Evolutionary conservation across 2,888 invertebrate species (phyloP), one percentile per base, ranked within the genome.

Genomic region (Polydrusus cervinus): DNA sequence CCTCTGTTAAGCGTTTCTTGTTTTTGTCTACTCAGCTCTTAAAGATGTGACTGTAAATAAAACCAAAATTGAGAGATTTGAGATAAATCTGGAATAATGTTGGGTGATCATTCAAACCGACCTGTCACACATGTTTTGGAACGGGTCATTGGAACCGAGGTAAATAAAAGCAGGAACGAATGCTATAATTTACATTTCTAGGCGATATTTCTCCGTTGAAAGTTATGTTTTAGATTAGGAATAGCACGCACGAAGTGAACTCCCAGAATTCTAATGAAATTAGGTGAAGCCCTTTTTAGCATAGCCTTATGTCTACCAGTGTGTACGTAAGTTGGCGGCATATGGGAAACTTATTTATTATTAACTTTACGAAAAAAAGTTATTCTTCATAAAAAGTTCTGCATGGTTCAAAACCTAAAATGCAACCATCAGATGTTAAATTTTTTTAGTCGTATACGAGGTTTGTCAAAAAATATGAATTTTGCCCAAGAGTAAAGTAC

Each of bases 31-130:
- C 34, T 49, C 34, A 47, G 11, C 14, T n/a, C 20, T 34, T 16
- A 38, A 57, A 34, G 38, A 38, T 38, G 47, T 18, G 40, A 45
- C 74, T 47, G 55, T 74, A 74, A 70, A 65, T 74, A 74, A 69
- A 70, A 53, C 65, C 45, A 49, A 71, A 75, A 75, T 71, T 71
- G 51, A 71, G 34, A 34, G 34, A 34, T 34, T 34, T 10, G 7
- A 34, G 70, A 71, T 71, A 71, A 71, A 71, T 75, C 75, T 75
- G 75, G 67, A 75, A 75, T 71, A 75, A 66, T 47, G 70, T 57
- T 20, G 13, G 74, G 70, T 66, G 57, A 74, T 71, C 75, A 67
- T 67, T 75, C 61, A 75, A 75, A 74, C 55, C 68, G 74, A 51
- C 66, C 40, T 67, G 71, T 64, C 71, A 71, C 55, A 16, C 69